These are phyloP conservation scores for Strigamia transsilvanica DNA, from an alignment of 2,888 invertebrate genomes.

Conservation along the genomic window DNA sequence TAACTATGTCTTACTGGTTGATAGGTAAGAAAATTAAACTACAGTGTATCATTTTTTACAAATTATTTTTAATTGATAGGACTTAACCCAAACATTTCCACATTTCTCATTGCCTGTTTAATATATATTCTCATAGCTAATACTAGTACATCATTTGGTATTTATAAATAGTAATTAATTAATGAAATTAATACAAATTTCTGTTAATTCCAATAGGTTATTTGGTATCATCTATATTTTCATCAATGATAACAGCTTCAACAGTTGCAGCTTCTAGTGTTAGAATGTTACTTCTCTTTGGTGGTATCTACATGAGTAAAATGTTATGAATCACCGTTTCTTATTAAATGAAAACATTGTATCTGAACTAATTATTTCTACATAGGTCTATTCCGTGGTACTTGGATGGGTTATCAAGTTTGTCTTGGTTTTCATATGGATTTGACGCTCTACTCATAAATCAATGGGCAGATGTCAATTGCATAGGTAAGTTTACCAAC, in stretches of 20 bases:
- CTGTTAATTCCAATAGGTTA: neutral
- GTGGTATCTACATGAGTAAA: neutral
- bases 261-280: neutral
- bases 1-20: neutral
- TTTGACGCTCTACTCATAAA: slow-evolving; percentile 63
- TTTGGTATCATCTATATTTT: neutral
- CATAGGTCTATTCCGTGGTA: slow-evolving; percentile 60
- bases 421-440: slow-evolving; percentile 64
- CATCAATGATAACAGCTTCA: neutral
- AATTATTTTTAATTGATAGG: neutral
- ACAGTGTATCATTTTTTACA: neutral
- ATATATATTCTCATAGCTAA: neutral
- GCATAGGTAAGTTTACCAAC: slow-evolving; percentile 63
- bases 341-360: neutral
- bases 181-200: neutral
- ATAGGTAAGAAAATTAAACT: neutral
- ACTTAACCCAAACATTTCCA: neutral
- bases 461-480: slow-evolving; percentile 62
- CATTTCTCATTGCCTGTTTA: neutral
- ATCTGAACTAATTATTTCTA: slow-evolving; percentile 11
- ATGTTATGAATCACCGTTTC: neutral
- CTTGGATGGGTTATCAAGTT: slow-evolving; percentile 61
- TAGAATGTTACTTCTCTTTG: neutral
- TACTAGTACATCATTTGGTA: neutral
- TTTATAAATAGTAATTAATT: too few relatives aligned